These are phyloP conservation scores for Drosophila insularis DNA, from an alignment of 1,140 invertebrate genomes.

Conservation along the genomic window DNA sequence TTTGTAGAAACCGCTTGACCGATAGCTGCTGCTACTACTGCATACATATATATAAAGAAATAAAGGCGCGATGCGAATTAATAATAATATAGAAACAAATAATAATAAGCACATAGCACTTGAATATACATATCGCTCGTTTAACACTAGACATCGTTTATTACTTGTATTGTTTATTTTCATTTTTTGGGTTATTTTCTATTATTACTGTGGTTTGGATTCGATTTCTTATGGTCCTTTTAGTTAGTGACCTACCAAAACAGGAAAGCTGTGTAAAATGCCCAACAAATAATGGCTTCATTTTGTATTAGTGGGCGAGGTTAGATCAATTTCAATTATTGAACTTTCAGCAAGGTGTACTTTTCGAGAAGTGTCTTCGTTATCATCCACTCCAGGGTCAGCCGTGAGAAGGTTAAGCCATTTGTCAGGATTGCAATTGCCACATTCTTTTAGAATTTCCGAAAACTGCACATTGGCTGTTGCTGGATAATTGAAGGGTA, in stretches of 20 bases:
- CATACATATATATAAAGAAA: constrained; percentile 15
- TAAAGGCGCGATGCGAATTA: constrained; percentile 34
- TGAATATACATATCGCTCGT: neutral
- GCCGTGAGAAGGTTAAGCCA: constrained; percentile 46
- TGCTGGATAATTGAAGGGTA: constrained; percentile 39
- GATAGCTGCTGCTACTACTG: constrained; percentile 30
- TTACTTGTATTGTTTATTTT: neutral
- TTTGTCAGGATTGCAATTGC: constrained; percentile 12
- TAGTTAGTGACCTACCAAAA: neutral
- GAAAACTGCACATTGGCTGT: neutral
- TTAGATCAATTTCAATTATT: constrained; percentile 63
- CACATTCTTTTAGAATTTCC: neutral
- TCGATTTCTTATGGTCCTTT: neutral
- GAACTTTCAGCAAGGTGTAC: constrained; percentile 8
- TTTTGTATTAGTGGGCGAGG: constrained; percentile 34
- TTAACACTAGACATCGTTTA: neutral
- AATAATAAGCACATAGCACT: neutral
- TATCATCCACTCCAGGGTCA: constrained; percentile 10
- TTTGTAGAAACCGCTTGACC: constrained; percentile 32
- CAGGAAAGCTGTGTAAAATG: constrained; percentile 2
- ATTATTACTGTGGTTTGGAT: neutral
- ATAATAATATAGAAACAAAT: constrained; percentile 31
- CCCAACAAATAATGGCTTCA: constrained; percentile 4
- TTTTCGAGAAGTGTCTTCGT: constrained; percentile 17
- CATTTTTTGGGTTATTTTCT: no score